Base-by-base conservation (phyloP, 2,888 invertebrate genomes). In the Chloroclystis v-ata region DNA sequence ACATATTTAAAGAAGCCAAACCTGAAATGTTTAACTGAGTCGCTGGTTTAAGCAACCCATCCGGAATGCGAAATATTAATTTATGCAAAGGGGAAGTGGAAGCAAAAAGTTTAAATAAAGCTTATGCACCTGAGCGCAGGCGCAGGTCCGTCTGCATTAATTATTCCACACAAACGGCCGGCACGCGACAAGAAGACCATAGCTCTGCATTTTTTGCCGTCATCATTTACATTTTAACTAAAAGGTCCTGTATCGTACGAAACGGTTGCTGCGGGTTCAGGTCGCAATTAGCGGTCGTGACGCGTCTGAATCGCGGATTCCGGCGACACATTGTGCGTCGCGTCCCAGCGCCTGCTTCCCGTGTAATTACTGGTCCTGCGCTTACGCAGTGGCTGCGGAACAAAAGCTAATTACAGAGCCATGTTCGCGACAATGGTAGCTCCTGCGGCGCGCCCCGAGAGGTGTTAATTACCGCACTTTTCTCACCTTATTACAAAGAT, bases 51-150 rank as follows among this genome's bases (percentile, higher is more conserved):
- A n/a, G n/a, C 20, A 20, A 20, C 20, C 20, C 20, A 20, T 20
- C 20, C 20, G 20, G 20, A 62, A 72, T 56, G 80, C 79, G 54
- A 73, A 80, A 72, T 76, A 67, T 65, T 85, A 85, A 87, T 83
- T 73, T 87, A 87, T 86, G 84, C 85, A 85, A 85, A 84, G 87
- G 87, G 86, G 83, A 85, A 86, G 82, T 70, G 63, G 71, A 62
- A 66, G 79, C 75, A 79, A 78, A 80, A 82, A 82, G 69, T 67
- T 65, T 72, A 79, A 82, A 84, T 80, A 82, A 82, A 82, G 83
- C 78, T 83, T 81, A 84, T 78, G 73, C 87, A 87, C 86, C 85
- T 86, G 84, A 86, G 64, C 61, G 77, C 79, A 73, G 68, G 77
- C 49, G 48, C 46, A 47, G 52, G 45, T 49, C 75, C 2, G 26